Base-by-base conservation (phyloP, 2,797 vertebrate genomes). In the Trachops cirrhosus region DNA sequence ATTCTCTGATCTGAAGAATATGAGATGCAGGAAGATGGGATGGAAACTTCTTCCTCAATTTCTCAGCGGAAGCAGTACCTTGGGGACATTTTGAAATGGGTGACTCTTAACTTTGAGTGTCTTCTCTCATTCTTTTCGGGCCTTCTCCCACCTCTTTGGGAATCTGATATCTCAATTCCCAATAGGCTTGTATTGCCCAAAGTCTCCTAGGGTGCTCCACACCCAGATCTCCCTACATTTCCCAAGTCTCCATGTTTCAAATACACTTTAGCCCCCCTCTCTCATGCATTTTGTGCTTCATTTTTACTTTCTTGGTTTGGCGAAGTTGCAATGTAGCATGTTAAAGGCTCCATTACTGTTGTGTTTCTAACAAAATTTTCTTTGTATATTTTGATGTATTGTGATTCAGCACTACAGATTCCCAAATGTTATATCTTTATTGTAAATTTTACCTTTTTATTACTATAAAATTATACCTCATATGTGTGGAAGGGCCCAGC, bases 301-400 rank as follows among this genome's bases (percentile, higher is more conserved):
- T 80, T 57, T 91, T 88, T 75, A 87, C 32, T 39, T 54, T 91
- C 37, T 94, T 85, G 16, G 50, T 46, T 89, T 94, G 44, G 50
- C 62, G 21, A 93, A 74, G 71, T 75, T 5, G 46, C 11, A 24
- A 0, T 12, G 21, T 18, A 85, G 52, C 14, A 75, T 11, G 9
- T 70, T 57, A 74, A 88, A 67, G 39, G 3, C 12, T 68, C 88
- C 39, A 71, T 67, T 67, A 26, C 5, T 62, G 21, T 22, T 34
- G 34, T 68, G 3, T 59, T 83, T 62, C 74, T 91, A 89, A 85
- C 59, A 84, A 11, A 54, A 79, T 77, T 68, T 95, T 59, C 41
- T 92, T 48, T 6, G 5, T 29, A n/a, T 22, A 44, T 50, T 59
- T 68, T 77, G 21, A 59, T 87, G 50, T 9, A 50, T 12, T 75